These are phyloP conservation scores for Lithosia quadra DNA, from an alignment of 2,888 invertebrate genomes.

Conservation along the genomic window DNA sequence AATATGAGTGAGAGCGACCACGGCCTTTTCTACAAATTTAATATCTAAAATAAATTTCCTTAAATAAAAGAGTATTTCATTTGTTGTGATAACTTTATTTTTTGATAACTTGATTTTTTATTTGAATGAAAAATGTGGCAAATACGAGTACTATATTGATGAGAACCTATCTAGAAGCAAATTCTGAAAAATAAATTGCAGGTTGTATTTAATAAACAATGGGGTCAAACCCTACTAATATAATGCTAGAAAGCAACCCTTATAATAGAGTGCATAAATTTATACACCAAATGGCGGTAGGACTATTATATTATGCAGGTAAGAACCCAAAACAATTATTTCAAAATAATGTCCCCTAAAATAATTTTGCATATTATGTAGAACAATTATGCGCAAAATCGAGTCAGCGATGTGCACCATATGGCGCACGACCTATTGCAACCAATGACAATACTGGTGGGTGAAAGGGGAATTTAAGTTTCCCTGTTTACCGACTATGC, in stretches of 20 bases:
- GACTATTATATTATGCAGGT: neutral
- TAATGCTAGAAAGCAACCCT: neutral
- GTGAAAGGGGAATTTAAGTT: neutral
- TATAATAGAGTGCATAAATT: neutral
- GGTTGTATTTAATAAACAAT: too few relatives aligned
- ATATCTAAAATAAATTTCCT: too few relatives aligned
- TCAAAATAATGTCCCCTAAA: neutral
- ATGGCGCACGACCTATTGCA: neutral
- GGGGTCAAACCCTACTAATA: neutral
- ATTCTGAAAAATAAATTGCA: too few relatives aligned
- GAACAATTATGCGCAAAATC: neutral
- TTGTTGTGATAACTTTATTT: too few relatives aligned
- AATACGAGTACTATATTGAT: too few relatives aligned
- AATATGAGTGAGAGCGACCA: too few relatives aligned
- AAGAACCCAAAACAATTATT: neutral
- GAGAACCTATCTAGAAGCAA: too few relatives aligned
- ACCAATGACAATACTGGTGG: neutral
- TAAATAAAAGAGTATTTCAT: too few relatives aligned
- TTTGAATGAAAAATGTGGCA: too few relatives aligned
- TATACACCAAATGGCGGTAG: neutral
- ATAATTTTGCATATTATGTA: neutral
- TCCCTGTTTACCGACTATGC: neutral
- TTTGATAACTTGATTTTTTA: too few relatives aligned
- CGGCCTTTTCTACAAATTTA: too few relatives aligned
- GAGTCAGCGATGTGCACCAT: neutral